Conservation (phyloP, 1,140 invertebrate genomes). For the Samia ricini region DNA sequence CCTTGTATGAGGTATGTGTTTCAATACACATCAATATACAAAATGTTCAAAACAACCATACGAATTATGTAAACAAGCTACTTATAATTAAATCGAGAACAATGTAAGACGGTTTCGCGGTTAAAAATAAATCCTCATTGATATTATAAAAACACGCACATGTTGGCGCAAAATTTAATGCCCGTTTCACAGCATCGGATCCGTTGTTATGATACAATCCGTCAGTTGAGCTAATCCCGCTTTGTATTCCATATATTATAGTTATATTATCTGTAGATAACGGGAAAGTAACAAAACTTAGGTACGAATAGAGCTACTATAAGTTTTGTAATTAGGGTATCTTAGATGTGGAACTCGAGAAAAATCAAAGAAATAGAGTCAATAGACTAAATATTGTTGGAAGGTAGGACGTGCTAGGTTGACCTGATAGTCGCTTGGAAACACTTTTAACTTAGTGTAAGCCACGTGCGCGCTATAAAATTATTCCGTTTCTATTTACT, state of each 20-base stretch:
- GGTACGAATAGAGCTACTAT: too few species aligned
- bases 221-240: not conserved
- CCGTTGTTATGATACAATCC: not conserved
- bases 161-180: constrained; percentile 1
- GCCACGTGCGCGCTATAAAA: too few species aligned
- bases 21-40: not conserved
- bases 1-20: not conserved
- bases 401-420: too few species aligned
- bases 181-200: not conserved
- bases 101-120: not conserved
- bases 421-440: too few species aligned
- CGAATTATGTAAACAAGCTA: not conserved
- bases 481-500: too few species aligned
- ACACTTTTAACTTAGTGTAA: too few species aligned
- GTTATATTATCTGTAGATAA: not conserved
- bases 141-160: not conserved
- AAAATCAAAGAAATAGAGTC: too few species aligned
- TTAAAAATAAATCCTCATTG: constrained; percentile 9
- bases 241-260: not conserved
- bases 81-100: constrained; percentile 1
- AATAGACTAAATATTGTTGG: too few species aligned
- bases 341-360: not conserved
- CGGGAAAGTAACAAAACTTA: not conserved
- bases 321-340: not conserved
- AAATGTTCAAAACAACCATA: not conserved